These are phyloP conservation scores for Pygmarrhopalites habei DNA, from an alignment of 1,140 invertebrate genomes.

Conservation along the genomic window DNA sequence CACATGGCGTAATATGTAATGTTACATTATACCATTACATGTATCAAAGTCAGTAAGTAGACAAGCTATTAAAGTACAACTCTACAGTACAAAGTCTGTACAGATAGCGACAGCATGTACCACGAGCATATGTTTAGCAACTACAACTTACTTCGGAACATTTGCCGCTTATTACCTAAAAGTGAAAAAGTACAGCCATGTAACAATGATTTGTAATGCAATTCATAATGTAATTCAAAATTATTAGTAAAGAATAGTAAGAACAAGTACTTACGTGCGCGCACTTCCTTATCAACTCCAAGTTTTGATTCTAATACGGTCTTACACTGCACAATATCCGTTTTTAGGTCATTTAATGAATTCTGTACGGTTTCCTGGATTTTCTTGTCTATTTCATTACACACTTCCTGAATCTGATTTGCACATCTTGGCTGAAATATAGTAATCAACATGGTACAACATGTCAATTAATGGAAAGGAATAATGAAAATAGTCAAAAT, in stretches of 20 bases:
- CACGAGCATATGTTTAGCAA: no score
- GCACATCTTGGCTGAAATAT: slow-evolving; percentile 45
- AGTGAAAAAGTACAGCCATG: no score
- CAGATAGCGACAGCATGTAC: no score
- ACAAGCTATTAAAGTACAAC: no score
- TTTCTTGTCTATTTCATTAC: slow-evolving; percentile 53
- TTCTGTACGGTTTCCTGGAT: slow-evolving; percentile 57
- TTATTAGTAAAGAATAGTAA: no score
- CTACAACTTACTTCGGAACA: slow-evolving; percentile 39
- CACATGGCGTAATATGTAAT: no score
- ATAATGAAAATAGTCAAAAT: neutral
- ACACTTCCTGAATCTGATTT: slow-evolving; percentile 57
- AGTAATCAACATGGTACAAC: slow-evolving; percentile 13
- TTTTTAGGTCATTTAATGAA: slow-evolving; percentile 53
- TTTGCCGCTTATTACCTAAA: slow-evolving; percentile 40
- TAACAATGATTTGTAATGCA: no score
- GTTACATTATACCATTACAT: no score
- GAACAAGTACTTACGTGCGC: no score
- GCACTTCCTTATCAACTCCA: slow-evolving; percentile 43
- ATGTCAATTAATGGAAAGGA: neutral
- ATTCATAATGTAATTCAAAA: no score
- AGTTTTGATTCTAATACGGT: slow-evolving; percentile 42
- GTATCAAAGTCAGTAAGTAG: no score
- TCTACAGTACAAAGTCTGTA: no score
- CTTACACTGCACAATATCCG: slow-evolving; percentile 48